Conservation (phyloP, 2,888 invertebrate genomes). For the Agrochola macilenta region DNA sequence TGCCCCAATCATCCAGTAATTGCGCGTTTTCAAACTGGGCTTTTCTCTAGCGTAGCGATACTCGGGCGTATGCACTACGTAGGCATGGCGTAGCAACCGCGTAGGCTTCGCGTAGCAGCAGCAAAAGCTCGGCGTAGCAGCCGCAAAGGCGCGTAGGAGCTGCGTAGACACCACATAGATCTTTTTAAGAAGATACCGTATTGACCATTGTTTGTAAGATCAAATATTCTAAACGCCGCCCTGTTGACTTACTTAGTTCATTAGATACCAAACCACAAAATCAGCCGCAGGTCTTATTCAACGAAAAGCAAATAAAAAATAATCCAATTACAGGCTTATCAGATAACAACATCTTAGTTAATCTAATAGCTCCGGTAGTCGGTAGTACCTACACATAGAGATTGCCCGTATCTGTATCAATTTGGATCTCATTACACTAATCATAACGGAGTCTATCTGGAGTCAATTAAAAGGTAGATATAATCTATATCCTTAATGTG, state of each 20-base stretch:
- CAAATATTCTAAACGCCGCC: background rate
- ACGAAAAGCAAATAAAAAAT: slow-evolving; percentile 54
- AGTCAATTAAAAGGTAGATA: slow-evolving; percentile 63
- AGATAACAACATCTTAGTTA: slow-evolving; percentile 62
- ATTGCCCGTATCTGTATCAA: slow-evolving; percentile 66
- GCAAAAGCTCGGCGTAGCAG: background rate
- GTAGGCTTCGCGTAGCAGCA: background rate
- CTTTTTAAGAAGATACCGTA: background rate
- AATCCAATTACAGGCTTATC: slow-evolving; percentile 66
- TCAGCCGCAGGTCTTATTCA: slow-evolving; percentile 7
- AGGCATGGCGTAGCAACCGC: background rate
- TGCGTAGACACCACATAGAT: background rate
- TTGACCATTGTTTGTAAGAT: background rate
- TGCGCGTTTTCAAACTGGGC: background rate
- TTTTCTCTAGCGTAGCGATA: background rate
- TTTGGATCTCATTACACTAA: slow-evolving; percentile 73
- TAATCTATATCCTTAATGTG: slow-evolving; percentile 38
- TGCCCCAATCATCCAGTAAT: background rate
- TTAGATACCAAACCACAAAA: background rate
- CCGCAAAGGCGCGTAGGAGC: background rate
- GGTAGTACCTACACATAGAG: slow-evolving; percentile 38
- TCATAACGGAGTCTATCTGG: slow-evolving; percentile 66
- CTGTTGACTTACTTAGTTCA: slow-evolving; percentile 4
- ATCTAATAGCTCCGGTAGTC: slow-evolving; percentile 41
- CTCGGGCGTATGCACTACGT: background rate